Evolutionary conservation across 2,888 invertebrate species (phyloP).

Genomic region (Chloroclystis v-ata): DNA sequence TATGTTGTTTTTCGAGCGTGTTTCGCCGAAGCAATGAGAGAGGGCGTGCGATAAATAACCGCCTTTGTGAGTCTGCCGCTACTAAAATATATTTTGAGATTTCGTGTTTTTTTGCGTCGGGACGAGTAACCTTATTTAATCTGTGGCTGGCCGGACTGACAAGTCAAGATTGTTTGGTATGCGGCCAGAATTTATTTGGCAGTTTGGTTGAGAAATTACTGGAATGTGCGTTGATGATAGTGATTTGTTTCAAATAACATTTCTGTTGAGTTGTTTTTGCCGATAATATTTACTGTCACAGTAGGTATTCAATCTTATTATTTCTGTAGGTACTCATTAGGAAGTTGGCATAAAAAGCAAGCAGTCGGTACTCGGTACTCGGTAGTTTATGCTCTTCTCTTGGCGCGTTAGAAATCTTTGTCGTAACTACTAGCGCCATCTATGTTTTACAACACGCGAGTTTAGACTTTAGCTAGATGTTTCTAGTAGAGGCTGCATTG

Average conservation of each 20-base stretch:
- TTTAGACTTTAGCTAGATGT: too few relatives aligned
- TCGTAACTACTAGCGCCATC: constrained; percentile 20
- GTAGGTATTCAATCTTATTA: too few relatives aligned
- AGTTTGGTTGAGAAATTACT: constrained; percentile 12
- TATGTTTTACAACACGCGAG: constrained; percentile 5
- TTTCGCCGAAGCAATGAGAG: constrained; percentile 72
- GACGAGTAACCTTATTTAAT: constrained; percentile 20
- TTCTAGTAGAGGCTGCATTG: too few relatives aligned
- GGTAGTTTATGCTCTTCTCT: too few relatives aligned
- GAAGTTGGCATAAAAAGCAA: too few relatives aligned
- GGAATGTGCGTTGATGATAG: constrained; percentile 10
- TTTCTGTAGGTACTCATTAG: too few relatives aligned
- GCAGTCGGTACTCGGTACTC: too few relatives aligned
- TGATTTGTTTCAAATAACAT: constrained; percentile 7
- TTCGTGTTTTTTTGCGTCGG: constrained; percentile 57
- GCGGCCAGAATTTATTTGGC: constrained; percentile 43
- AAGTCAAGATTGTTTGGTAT: constrained; percentile 42
- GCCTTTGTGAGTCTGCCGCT: constrained; percentile 74
- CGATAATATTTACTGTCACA: too few relatives aligned
- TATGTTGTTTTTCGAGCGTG: constrained; percentile 62
- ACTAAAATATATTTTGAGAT: constrained; percentile 75
- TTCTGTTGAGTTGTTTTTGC: neutral
- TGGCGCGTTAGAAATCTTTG: too few relatives aligned
- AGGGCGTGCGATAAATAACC: constrained; percentile 78
- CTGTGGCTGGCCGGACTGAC: constrained; percentile 21